phyloP scores from a whole-genome alignment of 2,888 invertebrate species.

The Caradrina clavipalpis region DNA sequence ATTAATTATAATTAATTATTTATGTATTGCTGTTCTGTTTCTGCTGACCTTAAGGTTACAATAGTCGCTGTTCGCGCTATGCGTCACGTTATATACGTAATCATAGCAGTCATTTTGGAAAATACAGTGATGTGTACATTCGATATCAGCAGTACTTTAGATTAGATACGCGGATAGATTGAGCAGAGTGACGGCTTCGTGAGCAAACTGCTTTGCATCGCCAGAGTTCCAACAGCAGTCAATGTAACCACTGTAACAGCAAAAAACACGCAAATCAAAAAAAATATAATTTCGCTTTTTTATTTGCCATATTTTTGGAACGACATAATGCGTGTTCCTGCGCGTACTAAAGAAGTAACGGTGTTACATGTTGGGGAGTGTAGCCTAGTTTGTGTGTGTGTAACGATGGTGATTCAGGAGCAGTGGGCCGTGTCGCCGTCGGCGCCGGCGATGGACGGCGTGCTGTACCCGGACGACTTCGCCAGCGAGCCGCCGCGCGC shows the following conservation, averaged over 20 bases:
- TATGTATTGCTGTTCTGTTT: too few relatives aligned
- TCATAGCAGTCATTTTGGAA: slow-evolving; percentile 23
- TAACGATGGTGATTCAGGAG: slow-evolving; percentile 72
- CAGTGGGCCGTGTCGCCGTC: slow-evolving; percentile 83
- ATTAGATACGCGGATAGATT: slow-evolving; percentile 39
- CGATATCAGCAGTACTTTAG: slow-evolving; percentile 32
- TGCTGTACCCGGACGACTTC: slow-evolving; percentile 92
- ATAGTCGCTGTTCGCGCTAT: not conserved
- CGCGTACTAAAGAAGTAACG: not conserved
- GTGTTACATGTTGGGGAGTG: slow-evolving; percentile 38
- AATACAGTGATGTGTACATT: slow-evolving; percentile 10
- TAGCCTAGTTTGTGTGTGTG: slow-evolving; percentile 33
- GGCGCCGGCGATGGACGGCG: slow-evolving; percentile 87
- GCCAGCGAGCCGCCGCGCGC: slow-evolving; percentile 90
- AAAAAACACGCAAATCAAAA: too few relatives aligned
- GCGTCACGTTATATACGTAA: slow-evolving; percentile 19
- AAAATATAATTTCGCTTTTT: too few relatives aligned
- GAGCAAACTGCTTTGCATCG: not conserved
- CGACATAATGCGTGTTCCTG: slow-evolving; percentile 17
- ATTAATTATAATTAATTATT: too few relatives aligned
- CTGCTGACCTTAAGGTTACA: too few relatives aligned
- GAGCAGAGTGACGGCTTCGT: not conserved
- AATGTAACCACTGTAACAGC: not conserved
- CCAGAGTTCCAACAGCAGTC: slow-evolving; percentile 19
- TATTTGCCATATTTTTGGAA: not conserved